Evolutionary conservation across 92 coral and sea anemone genomes (phyloP).

Genomic region (Chrysogorgia sp.): DNA sequence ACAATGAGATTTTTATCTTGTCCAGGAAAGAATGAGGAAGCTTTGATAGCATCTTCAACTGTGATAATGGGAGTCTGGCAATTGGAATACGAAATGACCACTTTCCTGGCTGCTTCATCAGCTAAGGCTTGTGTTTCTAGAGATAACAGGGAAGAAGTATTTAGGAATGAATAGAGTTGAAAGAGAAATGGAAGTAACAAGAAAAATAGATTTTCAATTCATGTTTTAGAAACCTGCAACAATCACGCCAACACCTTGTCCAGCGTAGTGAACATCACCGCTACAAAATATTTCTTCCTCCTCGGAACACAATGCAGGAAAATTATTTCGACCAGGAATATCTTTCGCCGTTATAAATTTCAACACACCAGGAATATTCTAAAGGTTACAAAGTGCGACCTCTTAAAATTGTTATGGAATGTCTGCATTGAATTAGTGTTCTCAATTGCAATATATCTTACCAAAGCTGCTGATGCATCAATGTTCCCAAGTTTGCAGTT

Average conservation of each 20-base stretch:
- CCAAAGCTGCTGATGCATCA: slow-evolving; percentile 76
- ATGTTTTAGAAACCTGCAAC: slow-evolving; percentile 67
- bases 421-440: neutral
- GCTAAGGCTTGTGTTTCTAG: slow-evolving; percentile 82
- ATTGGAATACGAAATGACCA: slow-evolving; percentile 78
- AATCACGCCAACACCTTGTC: slow-evolving; percentile 82
- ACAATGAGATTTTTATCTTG: slow-evolving; percentile 48
- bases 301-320: slow-evolving; percentile 24
- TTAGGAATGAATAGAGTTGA: no score
- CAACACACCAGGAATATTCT: slow-evolving; percentile 85
- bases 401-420: neutral
- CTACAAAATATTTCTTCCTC: slow-evolving; percentile 65
- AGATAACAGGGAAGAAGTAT: neutral
- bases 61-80: slow-evolving; percentile 70
- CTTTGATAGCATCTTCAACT: slow-evolving; percentile 78
- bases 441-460: slow-evolving; percentile 33
- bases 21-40: slow-evolving; percentile 76
- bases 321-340: slow-evolving; percentile 84
- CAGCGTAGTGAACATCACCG: slow-evolving; percentile 72
- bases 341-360: slow-evolving; percentile 63
- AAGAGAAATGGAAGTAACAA: neutral
- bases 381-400: no score
- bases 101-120: slow-evolving; percentile 77
- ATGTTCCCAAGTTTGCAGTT: slow-evolving; percentile 75
- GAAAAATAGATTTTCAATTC: neutral